Evolutionary conservation across 2,888 invertebrate species (phyloP).

Genomic region (Lottia gigantea): DNA sequence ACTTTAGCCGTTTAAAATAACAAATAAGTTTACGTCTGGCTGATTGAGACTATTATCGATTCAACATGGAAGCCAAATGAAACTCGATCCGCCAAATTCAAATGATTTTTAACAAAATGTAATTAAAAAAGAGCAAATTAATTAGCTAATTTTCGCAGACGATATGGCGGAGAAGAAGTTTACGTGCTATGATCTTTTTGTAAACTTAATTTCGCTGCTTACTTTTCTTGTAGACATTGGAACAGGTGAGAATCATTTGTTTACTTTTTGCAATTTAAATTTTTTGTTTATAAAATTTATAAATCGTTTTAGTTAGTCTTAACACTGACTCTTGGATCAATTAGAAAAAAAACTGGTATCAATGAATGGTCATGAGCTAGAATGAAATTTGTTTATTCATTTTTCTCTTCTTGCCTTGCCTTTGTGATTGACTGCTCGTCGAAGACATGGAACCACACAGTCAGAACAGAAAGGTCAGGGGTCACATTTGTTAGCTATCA

Average conservation of each 20-base stretch:
- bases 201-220: slow-evolving; percentile 42
- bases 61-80: neutral
- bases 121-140: no score
- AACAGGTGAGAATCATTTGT: slow-evolving; percentile 39
- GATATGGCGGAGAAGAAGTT: neutral
- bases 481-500: no score
- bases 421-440: neutral
- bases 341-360: no score
- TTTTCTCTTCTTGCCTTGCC: neutral
- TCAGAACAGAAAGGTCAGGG: neutral
- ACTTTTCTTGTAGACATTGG: slow-evolving; percentile 46
- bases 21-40: no score
- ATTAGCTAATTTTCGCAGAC: neutral
- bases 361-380: neutral
- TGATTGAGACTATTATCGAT: no score
- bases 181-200: slow-evolving; percentile 36
- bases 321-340: no score
- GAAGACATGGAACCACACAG: no score
- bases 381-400: neutral
- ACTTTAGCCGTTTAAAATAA: no score
- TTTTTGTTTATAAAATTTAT: neutral
- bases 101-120: neutral
- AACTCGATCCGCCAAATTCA: neutral
- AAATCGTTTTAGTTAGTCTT: no score
- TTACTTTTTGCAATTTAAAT: neutral